Base-by-base conservation (phyloP, 2,888 invertebrate species). In the Drosophila mulleri region DNA sequence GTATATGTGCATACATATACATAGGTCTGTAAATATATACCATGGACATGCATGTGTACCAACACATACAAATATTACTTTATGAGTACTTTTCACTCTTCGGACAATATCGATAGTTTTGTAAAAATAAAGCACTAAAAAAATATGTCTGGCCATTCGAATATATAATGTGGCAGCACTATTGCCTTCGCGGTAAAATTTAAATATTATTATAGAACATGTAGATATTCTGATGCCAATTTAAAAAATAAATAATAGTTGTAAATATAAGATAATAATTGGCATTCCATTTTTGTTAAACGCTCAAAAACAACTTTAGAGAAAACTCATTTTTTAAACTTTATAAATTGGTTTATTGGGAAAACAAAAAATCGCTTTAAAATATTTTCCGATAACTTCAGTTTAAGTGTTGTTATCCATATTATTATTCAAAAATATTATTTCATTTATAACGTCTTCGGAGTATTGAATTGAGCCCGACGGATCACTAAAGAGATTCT, bases 21-120 rank as follows among this genome's bases (percentile, higher is more conserved):
- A 11, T 37, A 37, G 2, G 5, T 37, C 14, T 11, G 12, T 37
- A 37, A 37, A 37, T 37, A 14, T 14, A 37, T 35, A 35, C 35
- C 35, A 12, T 35, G 35, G 4, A 4, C 12, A 37, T 37, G 37
- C n/a, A n/a, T n/a, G n/a, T n/a, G n/a, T n/a, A n/a, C n/a, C n/a
- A n/a, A n/a, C 39, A 53, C 29, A 45, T 45, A 14, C 18, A 57
- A 41, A 14, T 26, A 18, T 29, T 37, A 47, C 26, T 47, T 37
- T 18, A 32, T 32, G 62, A 80, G 78, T 76, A 76, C 72, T 29
- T 70, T 80, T 0, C n/a, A 29, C 20, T 44, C 16, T 48, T 26
- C 14, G n/a, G 18, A 39, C 11, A 3, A 0, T 56, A 56, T 64
- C 75, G 75, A 75, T 80, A 65, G 61, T 80, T 54, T 62, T 58